phyloP scores from a whole-genome alignment of 2,113 vertebrate genomes.

The Ciconia stormi region DNA sequence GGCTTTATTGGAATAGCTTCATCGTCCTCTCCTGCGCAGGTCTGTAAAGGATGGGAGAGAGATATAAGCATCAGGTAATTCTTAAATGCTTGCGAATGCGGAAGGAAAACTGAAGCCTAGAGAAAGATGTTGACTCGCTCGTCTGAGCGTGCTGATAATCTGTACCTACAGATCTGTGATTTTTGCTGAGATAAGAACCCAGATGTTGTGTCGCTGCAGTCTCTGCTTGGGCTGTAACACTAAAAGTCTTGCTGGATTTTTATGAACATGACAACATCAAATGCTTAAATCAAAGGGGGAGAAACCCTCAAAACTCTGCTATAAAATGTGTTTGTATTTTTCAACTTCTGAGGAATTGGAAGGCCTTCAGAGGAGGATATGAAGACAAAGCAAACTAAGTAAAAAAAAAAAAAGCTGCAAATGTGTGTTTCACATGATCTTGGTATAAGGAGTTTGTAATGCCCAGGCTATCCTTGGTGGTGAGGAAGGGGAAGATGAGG shows the following conservation, averaged over 20 bases:
- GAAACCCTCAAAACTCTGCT: background rate
- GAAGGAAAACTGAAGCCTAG: background rate
- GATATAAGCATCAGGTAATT: background rate
- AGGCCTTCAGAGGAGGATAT: background rate
- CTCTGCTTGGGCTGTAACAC: background rate
- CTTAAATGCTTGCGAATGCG: background rate
- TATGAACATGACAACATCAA: background rate
- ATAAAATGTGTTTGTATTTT: background rate
- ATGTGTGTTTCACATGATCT: rapidly evolving
- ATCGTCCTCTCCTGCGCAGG: background rate
- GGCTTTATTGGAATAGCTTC: background rate
- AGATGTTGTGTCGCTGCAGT: background rate
- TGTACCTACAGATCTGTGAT: background rate
- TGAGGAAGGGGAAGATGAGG: background rate
- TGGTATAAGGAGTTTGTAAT: background rate
- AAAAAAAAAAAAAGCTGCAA: background rate
- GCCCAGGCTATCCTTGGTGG: background rate
- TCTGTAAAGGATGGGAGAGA: background rate
- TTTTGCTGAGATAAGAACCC: background rate
- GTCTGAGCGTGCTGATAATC: background rate
- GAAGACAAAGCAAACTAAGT: background rate
- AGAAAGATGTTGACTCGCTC: background rate
- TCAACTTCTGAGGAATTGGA: background rate
- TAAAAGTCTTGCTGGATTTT: background rate
- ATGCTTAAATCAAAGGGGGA: background rate